phyloP scores from a whole-genome alignment of 2,888 invertebrate species.

The Allygus modestus region DNA sequence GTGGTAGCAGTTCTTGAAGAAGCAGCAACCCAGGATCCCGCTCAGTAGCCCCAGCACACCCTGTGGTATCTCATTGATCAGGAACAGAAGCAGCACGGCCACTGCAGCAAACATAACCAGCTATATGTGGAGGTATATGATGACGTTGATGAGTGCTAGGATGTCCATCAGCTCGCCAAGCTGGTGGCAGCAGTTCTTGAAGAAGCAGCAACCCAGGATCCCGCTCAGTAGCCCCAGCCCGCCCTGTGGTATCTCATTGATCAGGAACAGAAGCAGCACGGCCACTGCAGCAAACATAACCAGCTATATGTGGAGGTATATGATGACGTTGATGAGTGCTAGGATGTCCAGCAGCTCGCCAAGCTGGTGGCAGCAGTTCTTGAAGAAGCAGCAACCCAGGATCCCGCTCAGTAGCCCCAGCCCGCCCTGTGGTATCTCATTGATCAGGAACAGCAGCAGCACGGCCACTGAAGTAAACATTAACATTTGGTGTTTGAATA shows the following conservation, averaged over 20 bases:
- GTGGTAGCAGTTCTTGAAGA: slow-evolving; percentile 89
- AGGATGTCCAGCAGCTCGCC: not conserved
- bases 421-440: slow-evolving; percentile 87
- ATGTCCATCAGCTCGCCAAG: slow-evolving; percentile 73
- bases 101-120: slow-evolving; percentile 73
- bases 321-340: too few species aligned
- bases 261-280: slow-evolving; percentile 89
- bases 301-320: not conserved
- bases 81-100: slow-evolving; percentile 90
- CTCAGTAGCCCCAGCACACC: slow-evolving; percentile 77
- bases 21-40: slow-evolving; percentile 82
- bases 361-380: slow-evolving; percentile 86
- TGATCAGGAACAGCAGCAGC: slow-evolving; percentile 89
- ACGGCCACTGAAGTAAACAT: slow-evolving; percentile 80
- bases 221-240: slow-evolving; percentile 79
- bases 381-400: slow-evolving; percentile 84
- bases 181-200: slow-evolving; percentile 86
- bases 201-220: slow-evolving; percentile 84
- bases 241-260: slow-evolving; percentile 91
- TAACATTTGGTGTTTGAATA: too few species aligned
- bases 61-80: slow-evolving; percentile 93
- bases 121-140: too few species aligned
- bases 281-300: slow-evolving; percentile 80
- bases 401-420: slow-evolving; percentile 81
- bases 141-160: too few species aligned